These are phyloP conservation scores for Acronicta psi DNA, from an alignment of 2,888 invertebrate genomes.

Conservation along the genomic window DNA sequence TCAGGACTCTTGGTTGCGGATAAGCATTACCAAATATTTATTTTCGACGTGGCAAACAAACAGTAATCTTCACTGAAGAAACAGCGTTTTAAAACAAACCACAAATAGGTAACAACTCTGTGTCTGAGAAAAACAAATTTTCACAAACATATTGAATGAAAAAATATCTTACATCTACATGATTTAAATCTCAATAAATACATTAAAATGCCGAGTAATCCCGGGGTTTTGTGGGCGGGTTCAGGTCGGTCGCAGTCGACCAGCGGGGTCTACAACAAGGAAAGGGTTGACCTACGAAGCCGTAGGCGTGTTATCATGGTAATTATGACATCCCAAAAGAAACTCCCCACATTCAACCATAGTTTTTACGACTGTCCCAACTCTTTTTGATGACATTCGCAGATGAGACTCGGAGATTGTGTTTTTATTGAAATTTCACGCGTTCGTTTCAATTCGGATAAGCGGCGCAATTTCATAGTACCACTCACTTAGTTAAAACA, in stretches of 20 bases:
- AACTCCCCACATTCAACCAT: constrained; percentile 56
- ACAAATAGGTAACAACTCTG: neutral
- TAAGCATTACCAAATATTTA: neutral
- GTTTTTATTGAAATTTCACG: constrained; percentile 63
- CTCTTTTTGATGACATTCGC: constrained; percentile 46
- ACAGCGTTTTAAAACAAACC: neutral
- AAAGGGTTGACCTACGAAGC: constrained; percentile 71
- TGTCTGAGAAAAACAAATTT: neutral
- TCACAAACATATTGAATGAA: constrained; percentile 1
- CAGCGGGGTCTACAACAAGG: constrained; percentile 58
- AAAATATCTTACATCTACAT: constrained; percentile 15
- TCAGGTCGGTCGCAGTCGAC: constrained; percentile 54
- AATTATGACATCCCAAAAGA: constrained; percentile 70
- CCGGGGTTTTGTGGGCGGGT: constrained; percentile 58
- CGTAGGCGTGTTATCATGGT: constrained; percentile 66
- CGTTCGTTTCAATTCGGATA: constrained; percentile 34
- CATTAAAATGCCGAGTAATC: constrained; percentile 53
- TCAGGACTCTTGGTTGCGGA: neutral
- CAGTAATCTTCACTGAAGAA: neutral
- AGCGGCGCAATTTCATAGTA: constrained; percentile 44
- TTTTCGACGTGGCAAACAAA: neutral
- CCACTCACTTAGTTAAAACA: constrained; percentile 46
- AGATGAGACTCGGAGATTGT: constrained; percentile 51
- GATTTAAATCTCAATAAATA: constrained; percentile 31
- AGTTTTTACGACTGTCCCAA: constrained; percentile 58